phyloP scores from a whole-genome alignment of 2,113 vertebrate genomes.

The Balaeniceps rex region DNA sequence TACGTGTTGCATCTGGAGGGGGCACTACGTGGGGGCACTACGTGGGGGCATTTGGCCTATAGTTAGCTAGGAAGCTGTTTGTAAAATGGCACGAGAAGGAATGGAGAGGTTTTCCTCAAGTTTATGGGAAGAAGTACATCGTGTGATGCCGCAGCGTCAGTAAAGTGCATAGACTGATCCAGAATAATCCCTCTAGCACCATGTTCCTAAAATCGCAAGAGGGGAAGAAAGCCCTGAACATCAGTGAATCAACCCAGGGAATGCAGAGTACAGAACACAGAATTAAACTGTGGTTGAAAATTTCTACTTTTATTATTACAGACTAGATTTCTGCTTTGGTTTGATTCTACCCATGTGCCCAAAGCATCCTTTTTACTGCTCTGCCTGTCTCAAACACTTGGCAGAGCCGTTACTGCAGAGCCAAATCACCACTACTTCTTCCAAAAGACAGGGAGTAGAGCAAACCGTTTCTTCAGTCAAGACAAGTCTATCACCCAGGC shows the following conservation, averaged over 20 bases:
- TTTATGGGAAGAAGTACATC: neutral
- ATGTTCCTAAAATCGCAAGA: neutral
- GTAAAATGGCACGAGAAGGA: neutral
- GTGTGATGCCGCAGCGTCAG: neutral
- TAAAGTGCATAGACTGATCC: neutral
- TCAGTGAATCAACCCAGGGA: neutral
- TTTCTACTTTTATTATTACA: neutral
- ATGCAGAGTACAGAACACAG: neutral
- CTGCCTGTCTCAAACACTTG: neutral
- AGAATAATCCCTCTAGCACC: neutral
- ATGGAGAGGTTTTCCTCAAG: neutral
- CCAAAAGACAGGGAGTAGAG: neutral
- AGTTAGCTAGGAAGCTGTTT: neutral
- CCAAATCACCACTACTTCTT: neutral
- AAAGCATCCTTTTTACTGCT: neutral
- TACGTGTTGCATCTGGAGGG: rapidly evolving
- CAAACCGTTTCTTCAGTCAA: neutral
- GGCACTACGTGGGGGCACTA: neutral
- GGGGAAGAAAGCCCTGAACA: neutral
- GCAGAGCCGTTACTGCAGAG: neutral
- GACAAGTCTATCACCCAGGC: neutral
- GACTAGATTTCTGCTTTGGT: neutral
- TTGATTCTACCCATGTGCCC: neutral
- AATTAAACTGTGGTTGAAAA: neutral
- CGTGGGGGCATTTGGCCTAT: neutral